These are phyloP conservation scores for Podarcis muralis DNA, from an alignment of 2,113 vertebrate species.

Conservation along the genomic window DNA sequence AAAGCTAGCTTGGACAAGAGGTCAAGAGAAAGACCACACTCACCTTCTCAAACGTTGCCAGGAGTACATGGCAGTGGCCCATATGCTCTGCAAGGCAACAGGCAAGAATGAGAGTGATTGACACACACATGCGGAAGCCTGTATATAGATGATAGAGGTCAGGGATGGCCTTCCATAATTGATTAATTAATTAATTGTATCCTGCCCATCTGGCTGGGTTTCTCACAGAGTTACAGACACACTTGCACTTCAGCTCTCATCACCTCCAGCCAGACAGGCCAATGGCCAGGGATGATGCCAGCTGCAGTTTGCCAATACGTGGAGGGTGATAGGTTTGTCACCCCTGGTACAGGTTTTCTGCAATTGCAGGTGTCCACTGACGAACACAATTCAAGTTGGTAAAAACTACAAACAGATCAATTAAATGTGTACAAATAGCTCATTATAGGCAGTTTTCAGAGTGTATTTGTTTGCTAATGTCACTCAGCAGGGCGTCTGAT, in stretches of 20 bases:
- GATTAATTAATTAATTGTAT: too few species aligned
- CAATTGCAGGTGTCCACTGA: too few species aligned
- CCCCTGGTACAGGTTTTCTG: neutral
- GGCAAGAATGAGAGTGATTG: neutral
- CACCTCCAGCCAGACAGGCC: too few species aligned
- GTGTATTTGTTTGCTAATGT: neutral
- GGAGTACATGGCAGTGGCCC: constrained; percentile 92
- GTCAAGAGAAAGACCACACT: constrained; percentile 25
- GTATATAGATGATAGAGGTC: neutral
- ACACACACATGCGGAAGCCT: neutral
- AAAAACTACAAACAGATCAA: neutral
- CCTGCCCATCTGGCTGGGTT: too few species aligned
- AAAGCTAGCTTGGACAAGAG: neutral
- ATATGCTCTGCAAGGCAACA: constrained; percentile 84
- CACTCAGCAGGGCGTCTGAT: neutral
- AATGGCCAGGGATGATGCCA: too few species aligned
- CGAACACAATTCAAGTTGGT: neutral
- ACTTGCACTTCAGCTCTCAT: neutral
- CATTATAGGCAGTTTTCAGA: neutral
- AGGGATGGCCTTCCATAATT: too few species aligned
- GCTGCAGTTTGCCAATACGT: too few species aligned
- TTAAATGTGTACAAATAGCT: neutral
- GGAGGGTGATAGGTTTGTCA: too few species aligned
- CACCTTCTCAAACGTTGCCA: constrained; percentile 98
- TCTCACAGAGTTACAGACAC: too few species aligned